Evolutionary conservation across 2,888 invertebrate species (phyloP), one percentile per base, ranked within the genome.

Genomic region (Papilio demoleus): DNA sequence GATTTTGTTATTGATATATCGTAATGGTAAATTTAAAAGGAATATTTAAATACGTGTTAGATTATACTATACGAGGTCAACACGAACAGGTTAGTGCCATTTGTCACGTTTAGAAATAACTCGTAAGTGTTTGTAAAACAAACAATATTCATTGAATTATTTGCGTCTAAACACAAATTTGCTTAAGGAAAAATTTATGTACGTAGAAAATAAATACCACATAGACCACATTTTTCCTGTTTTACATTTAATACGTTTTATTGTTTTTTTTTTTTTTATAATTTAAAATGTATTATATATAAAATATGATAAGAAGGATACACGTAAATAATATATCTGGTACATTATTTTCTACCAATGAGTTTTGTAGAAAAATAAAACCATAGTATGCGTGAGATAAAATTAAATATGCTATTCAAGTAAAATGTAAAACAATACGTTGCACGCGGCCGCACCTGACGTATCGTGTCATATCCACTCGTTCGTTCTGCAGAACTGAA

Each of bases 401-500:
- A 59, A 65, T 65, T 40, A 60, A 38, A 61, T 62, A 62, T 62
- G 56, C 53, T 19, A 31, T 2, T 31, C 64, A 56, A 59, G 60
- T 61, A 42, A 47, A 45, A 60, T 45, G 42, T 27, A 56, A 64
- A 61, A 24, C 53, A 53, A 68, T 79, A 76, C 80, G 79, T 34
- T 53, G 47, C 63, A 59, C 76, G 78, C 81, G 77, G 75, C 75
- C 76, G 77, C 81, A 77, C 76, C 75, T 76, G 76, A 74, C 75
- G 74, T 80, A 79, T 80, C 65, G 61, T 61, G 53, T 42, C 65
- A 65, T 70, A 47, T 64, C 45, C 38, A 64, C 68, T 82, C 77
- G 81, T 31, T 53, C 27, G 31, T 81, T 87, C 85, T 82, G 81
- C 82, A 82, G 82, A 84, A 87, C 81, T 83, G 84, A 85, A 87